A percentile compares a stretch with the other conserved stretches of the same genome.
Conservation (phyloP, 2,113 vertebrate species). For the Phyllostomus hastatus region DNA sequence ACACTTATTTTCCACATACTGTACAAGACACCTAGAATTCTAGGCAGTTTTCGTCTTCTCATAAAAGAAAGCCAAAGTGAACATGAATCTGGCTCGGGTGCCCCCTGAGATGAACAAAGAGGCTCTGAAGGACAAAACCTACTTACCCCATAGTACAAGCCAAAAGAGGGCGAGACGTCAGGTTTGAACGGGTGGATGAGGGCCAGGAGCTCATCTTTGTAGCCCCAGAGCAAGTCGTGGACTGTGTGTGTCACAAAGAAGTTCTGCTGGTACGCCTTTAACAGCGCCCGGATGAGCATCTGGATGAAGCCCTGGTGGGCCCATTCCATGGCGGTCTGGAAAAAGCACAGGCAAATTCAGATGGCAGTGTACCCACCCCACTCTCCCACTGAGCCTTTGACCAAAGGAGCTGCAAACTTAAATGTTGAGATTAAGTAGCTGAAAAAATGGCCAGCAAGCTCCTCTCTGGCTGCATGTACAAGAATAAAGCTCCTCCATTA, state of each 20-base stretch:
- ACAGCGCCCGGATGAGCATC: slow-evolving; percentile 74
- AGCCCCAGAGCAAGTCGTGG: slow-evolving; percentile 93
- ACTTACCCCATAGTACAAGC: slow-evolving; percentile 93
- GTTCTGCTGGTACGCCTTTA: slow-evolving; percentile 75
- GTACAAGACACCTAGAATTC: neutral
- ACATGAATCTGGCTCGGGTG: neutral
- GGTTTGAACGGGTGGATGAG: slow-evolving; percentile 64
- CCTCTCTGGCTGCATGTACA: neutral
- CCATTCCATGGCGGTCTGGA: slow-evolving; percentile 89
- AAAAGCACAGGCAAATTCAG: neutral
- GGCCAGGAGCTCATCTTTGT: slow-evolving; percentile 88
- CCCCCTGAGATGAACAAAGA: neutral
- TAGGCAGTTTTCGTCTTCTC: neutral
- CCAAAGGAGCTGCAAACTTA: neutral
- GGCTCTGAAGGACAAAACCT: neutral
- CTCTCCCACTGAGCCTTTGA: neutral
- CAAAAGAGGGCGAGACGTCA: slow-evolving; percentile 84
- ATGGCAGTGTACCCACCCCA: fast-evolving
- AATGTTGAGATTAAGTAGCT: neutral
- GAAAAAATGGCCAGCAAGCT: neutral
- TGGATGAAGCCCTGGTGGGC: slow-evolving; percentile 53
- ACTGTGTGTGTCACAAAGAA: slow-evolving; percentile 86
- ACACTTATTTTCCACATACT: neutral
- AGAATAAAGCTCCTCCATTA: neutral
- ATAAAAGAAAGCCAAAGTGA: neutral